phyloP scores from a whole-genome alignment of 2,797 vertebrate species.

The Anisognathus igniventris region DNA sequence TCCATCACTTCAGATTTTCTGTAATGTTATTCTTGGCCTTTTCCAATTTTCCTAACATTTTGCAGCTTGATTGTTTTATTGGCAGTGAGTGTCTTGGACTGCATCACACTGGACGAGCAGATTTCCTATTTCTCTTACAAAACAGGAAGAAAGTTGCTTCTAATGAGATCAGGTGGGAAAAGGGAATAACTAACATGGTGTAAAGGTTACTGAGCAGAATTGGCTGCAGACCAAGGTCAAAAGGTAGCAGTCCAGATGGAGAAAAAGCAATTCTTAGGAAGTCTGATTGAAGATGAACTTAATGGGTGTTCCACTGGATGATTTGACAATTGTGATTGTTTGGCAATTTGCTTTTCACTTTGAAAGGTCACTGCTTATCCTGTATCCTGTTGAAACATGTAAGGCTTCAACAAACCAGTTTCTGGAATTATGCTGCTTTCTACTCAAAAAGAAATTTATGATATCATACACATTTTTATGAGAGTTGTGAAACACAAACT shows the following conservation, averaged over 20 bases:
- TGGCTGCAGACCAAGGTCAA: slow-evolving; percentile 21
- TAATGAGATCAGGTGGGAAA: slow-evolving; percentile 41
- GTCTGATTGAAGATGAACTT: background rate
- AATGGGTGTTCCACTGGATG: background rate
- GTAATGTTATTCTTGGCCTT: background rate
- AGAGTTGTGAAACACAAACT: background rate
- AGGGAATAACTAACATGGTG: slow-evolving; percentile 23
- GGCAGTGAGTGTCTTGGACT: background rate
- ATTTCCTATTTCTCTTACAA: slow-evolving; percentile 24
- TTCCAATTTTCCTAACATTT: background rate
- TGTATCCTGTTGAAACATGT: background rate
- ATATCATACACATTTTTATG: background rate
- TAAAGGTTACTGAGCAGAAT: background rate
- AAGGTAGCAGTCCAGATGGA: slow-evolving; percentile 4
- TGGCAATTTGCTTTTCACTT: slow-evolving; percentile 48
- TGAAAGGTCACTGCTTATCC: slow-evolving; percentile 30
- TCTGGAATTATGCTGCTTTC: background rate
- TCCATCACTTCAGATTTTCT: background rate
- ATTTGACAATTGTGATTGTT: background rate
- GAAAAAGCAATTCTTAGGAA: slow-evolving; percentile 52
- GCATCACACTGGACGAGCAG: background rate
- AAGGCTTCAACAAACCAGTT: background rate
- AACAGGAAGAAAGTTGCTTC: slow-evolving; percentile 50
- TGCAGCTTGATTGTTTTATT: background rate
- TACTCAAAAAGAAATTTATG: background rate